These are phyloP conservation scores for Mirza zaza DNA, from an alignment of 2,113 vertebrate genomes.

Conservation along the genomic window DNA sequence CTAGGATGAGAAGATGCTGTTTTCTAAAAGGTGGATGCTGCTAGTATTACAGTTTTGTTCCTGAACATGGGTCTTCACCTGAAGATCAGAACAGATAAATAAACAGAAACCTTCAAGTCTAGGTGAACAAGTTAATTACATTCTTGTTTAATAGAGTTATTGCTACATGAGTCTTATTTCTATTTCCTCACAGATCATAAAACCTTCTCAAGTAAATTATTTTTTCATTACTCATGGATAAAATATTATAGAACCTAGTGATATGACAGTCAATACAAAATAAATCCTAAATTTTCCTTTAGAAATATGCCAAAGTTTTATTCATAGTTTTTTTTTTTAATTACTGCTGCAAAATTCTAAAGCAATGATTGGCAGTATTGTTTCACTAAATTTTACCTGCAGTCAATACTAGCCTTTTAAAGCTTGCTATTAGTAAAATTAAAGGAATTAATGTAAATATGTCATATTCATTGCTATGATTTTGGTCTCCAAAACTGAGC, in stretches of 20 bases:
- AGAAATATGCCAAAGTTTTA: neutral
- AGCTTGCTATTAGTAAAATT: neutral
- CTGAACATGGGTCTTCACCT: neutral
- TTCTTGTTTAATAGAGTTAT: conserved; percentile 57
- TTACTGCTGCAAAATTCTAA: neutral
- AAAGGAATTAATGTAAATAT: neutral
- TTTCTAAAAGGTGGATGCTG: neutral
- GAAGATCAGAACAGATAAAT: conserved; percentile 47
- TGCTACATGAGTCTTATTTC: conserved; percentile 34
- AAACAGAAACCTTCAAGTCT: conserved; percentile 15
- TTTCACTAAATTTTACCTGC: neutral
- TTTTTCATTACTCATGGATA: conserved; percentile 39
- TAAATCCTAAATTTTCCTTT: neutral
- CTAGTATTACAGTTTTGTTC: neutral
- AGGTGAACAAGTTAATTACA: conserved; percentile 54
- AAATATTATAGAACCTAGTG: neutral
- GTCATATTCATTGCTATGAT: neutral
- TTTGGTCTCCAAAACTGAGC: neutral
- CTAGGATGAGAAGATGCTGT: neutral
- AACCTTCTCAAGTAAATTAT: conserved; percentile 11
- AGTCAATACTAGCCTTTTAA: neutral
- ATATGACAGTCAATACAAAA: conserved; percentile 31
- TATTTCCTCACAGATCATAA: conserved; percentile 58
- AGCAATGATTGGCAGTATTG: neutral
- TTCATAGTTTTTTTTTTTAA: neutral